Evolutionary conservation across 2,113 vertebrate genomes (phyloP).

Genomic region (Paramisgurnus dabryanus): DNA sequence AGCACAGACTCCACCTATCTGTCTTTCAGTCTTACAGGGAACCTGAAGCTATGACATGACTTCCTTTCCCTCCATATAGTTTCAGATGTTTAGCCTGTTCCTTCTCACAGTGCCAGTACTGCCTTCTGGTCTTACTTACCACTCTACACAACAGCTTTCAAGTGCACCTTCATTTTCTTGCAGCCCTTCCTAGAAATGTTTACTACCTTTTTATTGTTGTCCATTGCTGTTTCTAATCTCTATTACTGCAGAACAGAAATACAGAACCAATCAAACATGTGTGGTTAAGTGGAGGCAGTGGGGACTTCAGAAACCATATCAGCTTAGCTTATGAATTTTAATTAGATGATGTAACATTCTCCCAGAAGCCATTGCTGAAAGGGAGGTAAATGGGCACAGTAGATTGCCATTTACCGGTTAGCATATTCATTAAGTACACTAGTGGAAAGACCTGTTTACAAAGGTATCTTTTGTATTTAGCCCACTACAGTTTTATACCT

Average conservation of each 20-base stretch:
- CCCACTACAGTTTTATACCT: too few species aligned
- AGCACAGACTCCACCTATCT: too few species aligned
- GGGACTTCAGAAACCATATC: too few species aligned
- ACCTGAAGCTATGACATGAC: neutral
- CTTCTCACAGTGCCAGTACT: neutral
- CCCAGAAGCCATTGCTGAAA: neutral
- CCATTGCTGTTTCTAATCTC: neutral
- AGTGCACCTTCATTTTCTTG: neutral
- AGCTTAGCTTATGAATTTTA: too few species aligned
- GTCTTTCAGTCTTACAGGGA: neutral
- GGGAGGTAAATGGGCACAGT: too few species aligned
- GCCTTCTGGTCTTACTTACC: neutral
- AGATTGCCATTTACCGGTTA: too few species aligned
- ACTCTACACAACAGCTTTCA: constrained; percentile 6
- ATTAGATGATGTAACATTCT: too few species aligned
- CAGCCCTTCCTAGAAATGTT: neutral
- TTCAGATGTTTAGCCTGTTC: neutral
- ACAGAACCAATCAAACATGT: too few species aligned
- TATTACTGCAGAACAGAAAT: neutral
- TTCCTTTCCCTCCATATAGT: neutral
- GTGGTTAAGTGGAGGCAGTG: too few species aligned
- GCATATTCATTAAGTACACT: too few species aligned
- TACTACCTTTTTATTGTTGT: neutral
- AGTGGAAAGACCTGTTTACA: too few species aligned
- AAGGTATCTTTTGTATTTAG: too few species aligned